These are phyloP conservation scores for Drosophila falleni DNA, from an alignment of 2,888 invertebrate genomes.

Conservation along the genomic window DNA sequence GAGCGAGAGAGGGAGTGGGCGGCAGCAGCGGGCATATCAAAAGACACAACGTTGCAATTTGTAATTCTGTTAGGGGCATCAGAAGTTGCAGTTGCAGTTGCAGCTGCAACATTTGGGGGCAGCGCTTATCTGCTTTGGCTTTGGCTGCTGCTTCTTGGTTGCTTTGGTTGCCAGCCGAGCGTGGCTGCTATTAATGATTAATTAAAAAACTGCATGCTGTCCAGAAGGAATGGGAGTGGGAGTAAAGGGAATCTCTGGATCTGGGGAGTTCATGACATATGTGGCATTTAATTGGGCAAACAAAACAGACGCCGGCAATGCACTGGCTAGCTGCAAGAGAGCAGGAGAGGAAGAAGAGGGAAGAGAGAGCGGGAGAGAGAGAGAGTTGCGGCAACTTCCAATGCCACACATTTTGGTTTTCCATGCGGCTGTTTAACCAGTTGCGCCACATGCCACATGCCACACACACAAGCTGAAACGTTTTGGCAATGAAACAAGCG, in stretches of 20 bases:
- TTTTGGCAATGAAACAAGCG: constrained; percentile 55
- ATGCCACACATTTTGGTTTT: constrained; percentile 66
- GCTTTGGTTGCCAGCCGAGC: constrained; percentile 60
- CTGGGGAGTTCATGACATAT: constrained; percentile 65
- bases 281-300: constrained; percentile 79
- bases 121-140: constrained; percentile 45
- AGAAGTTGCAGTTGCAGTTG: constrained; percentile 13
- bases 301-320: constrained; percentile 62
- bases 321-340: constrained; percentile 1
- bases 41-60: constrained; percentile 59
- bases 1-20: background rate
- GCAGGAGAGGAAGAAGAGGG: no score
- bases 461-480: constrained; percentile 40
- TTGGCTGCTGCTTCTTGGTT: constrained; percentile 30
- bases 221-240: background rate
- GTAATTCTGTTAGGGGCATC: constrained; percentile 54
- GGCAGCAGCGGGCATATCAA: constrained; percentile 56
- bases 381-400: constrained; percentile 54
- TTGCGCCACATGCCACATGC: constrained; percentile 55
- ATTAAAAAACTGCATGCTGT: constrained; percentile 72
- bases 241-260: constrained; percentile 1
- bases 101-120: constrained; percentile 21
- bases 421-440: constrained; percentile 60
- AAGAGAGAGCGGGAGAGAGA: background rate
- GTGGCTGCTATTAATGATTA: constrained; percentile 76